Evolutionary conservation across 2,113 vertebrate species (phyloP).

Genomic region (Eolophus roseicapilla): DNA sequence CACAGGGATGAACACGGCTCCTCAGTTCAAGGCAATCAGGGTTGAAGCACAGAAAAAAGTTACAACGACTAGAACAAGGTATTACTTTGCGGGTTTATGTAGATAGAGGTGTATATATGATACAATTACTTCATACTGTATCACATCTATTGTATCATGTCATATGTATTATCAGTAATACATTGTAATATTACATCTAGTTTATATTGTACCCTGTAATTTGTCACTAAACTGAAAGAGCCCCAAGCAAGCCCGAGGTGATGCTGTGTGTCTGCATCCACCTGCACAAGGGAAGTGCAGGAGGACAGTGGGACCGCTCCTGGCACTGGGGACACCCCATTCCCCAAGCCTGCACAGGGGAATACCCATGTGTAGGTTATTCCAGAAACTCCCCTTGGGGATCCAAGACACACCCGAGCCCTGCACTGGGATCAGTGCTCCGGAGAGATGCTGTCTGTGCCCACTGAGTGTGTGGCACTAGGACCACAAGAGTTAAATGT

Average conservation of each 20-base stretch:
- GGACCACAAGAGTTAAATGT: background rate
- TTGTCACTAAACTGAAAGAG: background rate
- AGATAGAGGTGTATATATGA: background rate
- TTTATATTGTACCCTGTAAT: background rate
- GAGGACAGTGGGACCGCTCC: too few relatives aligned
- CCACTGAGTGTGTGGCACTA: background rate
- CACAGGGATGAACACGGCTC: background rate
- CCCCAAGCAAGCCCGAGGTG: background rate
- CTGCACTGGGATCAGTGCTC: background rate
- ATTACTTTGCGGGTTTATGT: background rate
- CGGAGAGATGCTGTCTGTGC: background rate
- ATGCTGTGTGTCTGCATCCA: too few relatives aligned
- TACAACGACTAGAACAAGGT: background rate
- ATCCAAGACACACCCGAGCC: fast-evolving
- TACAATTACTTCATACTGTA: background rate
- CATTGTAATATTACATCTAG: background rate
- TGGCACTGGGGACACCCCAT: fast-evolving
- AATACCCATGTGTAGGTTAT: fast-evolving
- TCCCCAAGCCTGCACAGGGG: background rate
- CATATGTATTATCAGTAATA: background rate
- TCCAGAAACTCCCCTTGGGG: background rate
- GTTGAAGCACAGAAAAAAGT: background rate
- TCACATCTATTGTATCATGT: background rate
- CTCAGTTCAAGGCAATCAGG: background rate
- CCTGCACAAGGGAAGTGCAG: background rate